Percentiles rank a stretch among this genome's conserved stretches.
phyloP scores from a whole-genome alignment of 1,140 invertebrate species.

The Drosophila rufa region DNA sequence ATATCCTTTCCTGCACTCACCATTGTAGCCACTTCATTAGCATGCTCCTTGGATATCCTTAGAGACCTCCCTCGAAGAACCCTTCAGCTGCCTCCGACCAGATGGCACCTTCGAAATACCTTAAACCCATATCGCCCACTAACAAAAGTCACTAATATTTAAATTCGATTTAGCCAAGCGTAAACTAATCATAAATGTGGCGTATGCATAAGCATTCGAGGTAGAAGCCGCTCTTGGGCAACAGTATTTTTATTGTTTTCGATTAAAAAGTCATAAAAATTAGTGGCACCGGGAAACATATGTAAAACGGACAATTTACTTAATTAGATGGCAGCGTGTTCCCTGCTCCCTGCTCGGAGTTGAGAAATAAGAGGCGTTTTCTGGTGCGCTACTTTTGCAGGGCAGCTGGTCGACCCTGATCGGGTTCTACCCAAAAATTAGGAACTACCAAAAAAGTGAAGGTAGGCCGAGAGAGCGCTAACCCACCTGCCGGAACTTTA shows the following conservation, averaged over 20 bases:
- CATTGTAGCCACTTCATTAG: not conserved
- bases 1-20: too few species aligned
- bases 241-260: slow-evolving; percentile 74
- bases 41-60: not conserved
- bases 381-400: slow-evolving; percentile 73
- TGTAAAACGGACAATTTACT: slow-evolving; percentile 82
- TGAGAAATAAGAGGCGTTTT: slow-evolving; percentile 65
- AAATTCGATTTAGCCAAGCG: slow-evolving; percentile 68
- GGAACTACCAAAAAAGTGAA: slow-evolving; percentile 61
- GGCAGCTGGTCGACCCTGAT: slow-evolving; percentile 33
- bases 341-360: slow-evolving; percentile 7
- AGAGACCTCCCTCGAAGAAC: not conserved
- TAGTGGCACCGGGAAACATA: slow-evolving; percentile 61
- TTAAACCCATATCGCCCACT: slow-evolving; percentile 8
- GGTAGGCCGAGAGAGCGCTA: slow-evolving; percentile 35
- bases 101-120: slow-evolving; percentile 17
- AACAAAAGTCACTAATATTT: slow-evolving; percentile 21
- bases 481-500: slow-evolving; percentile 76
- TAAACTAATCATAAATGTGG: slow-evolving; percentile 67
- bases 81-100: slow-evolving; percentile 37
- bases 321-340: slow-evolving; percentile 70
- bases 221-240: slow-evolving; percentile 17
- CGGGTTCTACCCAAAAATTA: slow-evolving; percentile 56
- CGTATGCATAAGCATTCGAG: slow-evolving; percentile 44
- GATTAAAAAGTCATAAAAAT: slow-evolving; percentile 79